phyloP scores from a whole-genome alignment of 2,888 invertebrate genomes.

The Epinotia demarniana region DNA sequence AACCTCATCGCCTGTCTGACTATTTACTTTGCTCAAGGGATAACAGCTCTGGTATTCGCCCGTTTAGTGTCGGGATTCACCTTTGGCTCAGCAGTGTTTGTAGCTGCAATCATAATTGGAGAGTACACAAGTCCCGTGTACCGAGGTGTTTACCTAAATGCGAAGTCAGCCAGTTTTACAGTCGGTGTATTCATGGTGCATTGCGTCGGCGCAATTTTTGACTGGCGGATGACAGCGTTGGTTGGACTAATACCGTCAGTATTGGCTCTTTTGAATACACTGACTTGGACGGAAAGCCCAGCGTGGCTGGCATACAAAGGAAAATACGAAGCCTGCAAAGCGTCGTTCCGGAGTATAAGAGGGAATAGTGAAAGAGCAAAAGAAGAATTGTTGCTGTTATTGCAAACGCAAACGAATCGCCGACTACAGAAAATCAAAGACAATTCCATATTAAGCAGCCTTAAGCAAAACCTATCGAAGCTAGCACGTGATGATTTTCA shows the following conservation, averaged over 20 bases:
- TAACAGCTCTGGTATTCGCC: constrained; percentile 57
- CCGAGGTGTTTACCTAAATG: constrained; percentile 65
- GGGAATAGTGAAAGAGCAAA: constrained; percentile 59
- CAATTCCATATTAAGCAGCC: constrained; percentile 40
- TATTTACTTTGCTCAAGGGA: constrained; percentile 56
- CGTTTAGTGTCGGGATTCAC: constrained; percentile 61
- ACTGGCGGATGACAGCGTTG: constrained; percentile 62
- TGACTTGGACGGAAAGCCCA: constrained; percentile 85
- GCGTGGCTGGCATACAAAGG: constrained; percentile 84
- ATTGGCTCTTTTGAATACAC: constrained; percentile 59
- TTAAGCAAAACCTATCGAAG: constrained; percentile 55
- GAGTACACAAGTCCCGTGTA: constrained; percentile 66
- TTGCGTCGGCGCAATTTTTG: constrained; percentile 54
- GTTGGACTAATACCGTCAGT: constrained; percentile 56
- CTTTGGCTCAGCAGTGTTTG: constrained; percentile 55
- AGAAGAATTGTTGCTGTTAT: constrained; percentile 58
- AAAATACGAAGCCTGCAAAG: constrained; percentile 75
- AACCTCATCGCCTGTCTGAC: constrained; percentile 61
- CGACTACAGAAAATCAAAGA: constrained; percentile 42
- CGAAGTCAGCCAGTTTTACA: constrained; percentile 63
- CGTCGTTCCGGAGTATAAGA: constrained; percentile 79
- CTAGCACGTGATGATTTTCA: constrained; percentile 63
- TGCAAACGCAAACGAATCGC: constrained; percentile 58
- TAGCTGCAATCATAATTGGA: constrained; percentile 67
- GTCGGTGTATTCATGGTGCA: constrained; percentile 62